Conservation (phyloP, 2,797 vertebrate species). For the Triplophysa bombifrons region DNA sequence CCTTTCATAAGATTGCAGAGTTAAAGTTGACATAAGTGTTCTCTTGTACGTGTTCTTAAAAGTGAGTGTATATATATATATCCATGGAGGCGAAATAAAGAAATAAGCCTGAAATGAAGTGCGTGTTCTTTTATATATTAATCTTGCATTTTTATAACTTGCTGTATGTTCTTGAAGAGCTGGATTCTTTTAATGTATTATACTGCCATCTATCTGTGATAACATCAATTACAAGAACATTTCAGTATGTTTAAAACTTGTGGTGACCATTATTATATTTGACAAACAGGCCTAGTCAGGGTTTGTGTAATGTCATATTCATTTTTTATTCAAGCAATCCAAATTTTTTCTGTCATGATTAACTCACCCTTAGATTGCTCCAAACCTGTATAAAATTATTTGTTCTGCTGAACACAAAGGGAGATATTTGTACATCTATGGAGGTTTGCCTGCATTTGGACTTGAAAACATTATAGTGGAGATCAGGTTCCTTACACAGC, state of each 20-base stretch:
- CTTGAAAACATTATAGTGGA: neutral
- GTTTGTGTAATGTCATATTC: neutral
- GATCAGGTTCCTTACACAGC: neutral
- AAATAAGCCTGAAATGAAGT: constrained; percentile 32
- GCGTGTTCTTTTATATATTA: neutral
- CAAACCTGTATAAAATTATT: too few relatives aligned
- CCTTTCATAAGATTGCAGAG: constrained; percentile 34
- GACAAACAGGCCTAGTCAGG: too few relatives aligned
- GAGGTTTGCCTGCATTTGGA: neutral
- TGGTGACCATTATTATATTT: too few relatives aligned
- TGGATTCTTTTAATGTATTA: constrained; percentile 10
- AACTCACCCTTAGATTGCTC: too few relatives aligned
- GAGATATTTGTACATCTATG: too few relatives aligned
- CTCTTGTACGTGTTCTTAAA: constrained; percentile 48
- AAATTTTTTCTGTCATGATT: too few relatives aligned
- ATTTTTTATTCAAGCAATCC: too few relatives aligned
- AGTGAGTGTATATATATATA: constrained; percentile 66
- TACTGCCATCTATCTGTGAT: constrained; percentile 71
- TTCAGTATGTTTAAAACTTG: constrained; percentile 52
- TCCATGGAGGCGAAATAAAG: constrained; percentile 61
- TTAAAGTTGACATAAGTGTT: constrained; percentile 23
- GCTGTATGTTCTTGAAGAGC: too few relatives aligned
- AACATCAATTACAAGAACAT: constrained; percentile 1
- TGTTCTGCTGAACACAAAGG: too few relatives aligned
- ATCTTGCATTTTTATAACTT: neutral